These are phyloP conservation scores for Nomada fucata DNA, from an alignment of 2,888 invertebrate species.

Conservation along the genomic window DNA sequence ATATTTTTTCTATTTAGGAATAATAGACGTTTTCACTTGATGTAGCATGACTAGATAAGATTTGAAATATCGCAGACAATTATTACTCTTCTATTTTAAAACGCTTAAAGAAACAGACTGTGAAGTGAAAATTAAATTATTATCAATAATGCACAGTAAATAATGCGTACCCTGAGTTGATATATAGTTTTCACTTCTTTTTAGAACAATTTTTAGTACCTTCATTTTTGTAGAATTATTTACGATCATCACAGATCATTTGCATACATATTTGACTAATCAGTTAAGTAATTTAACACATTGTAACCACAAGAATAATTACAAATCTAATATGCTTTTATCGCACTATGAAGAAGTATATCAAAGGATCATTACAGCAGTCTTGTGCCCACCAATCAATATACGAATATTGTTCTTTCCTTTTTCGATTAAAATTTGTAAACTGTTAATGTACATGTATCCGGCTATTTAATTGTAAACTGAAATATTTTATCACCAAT, in stretches of 20 bases:
- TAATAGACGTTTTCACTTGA: constrained; percentile 12
- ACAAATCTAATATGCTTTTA: constrained; percentile 9
- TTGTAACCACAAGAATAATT: constrained; percentile 27
- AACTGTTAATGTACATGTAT: constrained; percentile 5
- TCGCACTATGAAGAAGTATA: constrained; percentile 17
- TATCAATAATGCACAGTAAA: not conserved
- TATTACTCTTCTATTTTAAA: not conserved
- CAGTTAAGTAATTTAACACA: constrained; percentile 43
- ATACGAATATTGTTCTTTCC: not conserved
- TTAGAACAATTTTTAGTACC: constrained; percentile 7
- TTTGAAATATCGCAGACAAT: constrained; percentile 26
- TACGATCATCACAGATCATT: constrained; percentile 41
- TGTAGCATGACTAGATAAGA: constrained; percentile 44
- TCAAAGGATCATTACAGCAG: constrained; percentile 37
- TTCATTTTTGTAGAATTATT: not conserved
- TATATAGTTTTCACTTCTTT: not conserved
- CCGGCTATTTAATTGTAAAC: not conserved
- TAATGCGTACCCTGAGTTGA: constrained; percentile 21
- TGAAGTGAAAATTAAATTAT: not conserved
- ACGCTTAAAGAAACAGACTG: not conserved
- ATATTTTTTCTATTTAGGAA: constrained; percentile 3
- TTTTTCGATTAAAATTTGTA: not conserved
- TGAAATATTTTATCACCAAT: constrained; percentile 35
- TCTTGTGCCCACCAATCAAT: constrained; percentile 10
- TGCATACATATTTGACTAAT: constrained; percentile 4